Evolutionary conservation across 2,113 vertebrate genomes (phyloP), one percentile per base, ranked within the genome.

Genomic region (Mobula hypostoma): DNA sequence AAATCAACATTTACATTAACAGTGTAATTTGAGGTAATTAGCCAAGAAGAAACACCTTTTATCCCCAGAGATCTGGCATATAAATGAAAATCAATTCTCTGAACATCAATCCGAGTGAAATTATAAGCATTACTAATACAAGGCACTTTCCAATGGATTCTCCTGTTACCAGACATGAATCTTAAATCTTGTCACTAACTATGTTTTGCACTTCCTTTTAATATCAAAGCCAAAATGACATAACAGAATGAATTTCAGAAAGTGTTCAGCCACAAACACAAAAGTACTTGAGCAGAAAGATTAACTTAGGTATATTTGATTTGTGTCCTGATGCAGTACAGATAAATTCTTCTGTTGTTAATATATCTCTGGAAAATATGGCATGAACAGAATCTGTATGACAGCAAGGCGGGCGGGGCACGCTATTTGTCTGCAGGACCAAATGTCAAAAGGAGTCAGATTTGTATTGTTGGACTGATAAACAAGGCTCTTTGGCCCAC

Each of bases 91-190:
- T 88, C 85, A 17, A 66, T 88, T 29, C 14, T n/a, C 14, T 29
- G 66, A 63, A 88, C 27, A 66, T 68, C 61, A 90, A 68, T 36
- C 32, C 61, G 5, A 27, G 83, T 32, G 83, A 88, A 63, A 90
- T 32, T 66, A 66, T 90, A n/a, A 68, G 5, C 17, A 88, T n/a
- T 63, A 11, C 83, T 15, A 27, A 63, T 88, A 63, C 58, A 87
- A 63, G 27, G 29, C 6, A 1, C 61, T 90, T 17, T 27, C 6
- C 12, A 17, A 68, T 66, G 61, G 24, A 66, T 21, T 36, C 29
- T 66, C 85, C 85, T 90, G 85, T 68, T 90, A 66, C 85, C 61
- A 32, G n/a, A n/a, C 85, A 8, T 88, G 12, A 63, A 88, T 66
- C 29, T 66, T 90, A 58, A 66, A 0, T 19, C 14, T 66, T 90